Conservation (phyloP, 2,797 vertebrate genomes). For the Neopelma chrysocephalum region DNA sequence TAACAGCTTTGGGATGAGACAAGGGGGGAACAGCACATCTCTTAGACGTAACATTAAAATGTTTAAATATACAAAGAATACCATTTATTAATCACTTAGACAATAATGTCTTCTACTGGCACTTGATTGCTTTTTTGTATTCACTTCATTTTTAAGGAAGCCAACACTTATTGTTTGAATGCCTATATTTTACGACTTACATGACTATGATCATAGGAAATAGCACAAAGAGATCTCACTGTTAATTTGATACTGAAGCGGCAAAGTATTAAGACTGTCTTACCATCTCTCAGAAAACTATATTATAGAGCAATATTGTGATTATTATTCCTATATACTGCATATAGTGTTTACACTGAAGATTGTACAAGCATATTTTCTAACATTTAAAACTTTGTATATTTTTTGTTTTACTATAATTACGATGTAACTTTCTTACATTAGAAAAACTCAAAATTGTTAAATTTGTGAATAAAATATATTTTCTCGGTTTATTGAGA, state of each 20-base stretch:
- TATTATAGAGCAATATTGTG: background rate
- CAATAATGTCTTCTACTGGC: background rate
- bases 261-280: background rate
- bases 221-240: background rate
- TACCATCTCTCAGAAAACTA: background rate
- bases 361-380: background rate
- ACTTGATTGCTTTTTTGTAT: background rate
- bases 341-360: background rate
- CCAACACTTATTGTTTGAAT: background rate
- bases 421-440: background rate
- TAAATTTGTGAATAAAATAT: background rate
- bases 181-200: background rate
- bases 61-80: background rate
- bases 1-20: background rate
- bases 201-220: background rate
- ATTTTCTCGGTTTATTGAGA: background rate
- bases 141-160: background rate
- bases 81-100: background rate
- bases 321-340: background rate
- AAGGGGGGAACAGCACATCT: fast-evolving
- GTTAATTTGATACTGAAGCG: background rate
- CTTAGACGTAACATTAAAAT: background rate
- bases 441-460: background rate
- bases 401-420: background rate
- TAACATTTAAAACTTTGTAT: background rate